These are phyloP conservation scores for Lepilemur ruficaudatus DNA, from an alignment of 2,797 vertebrate species.

Conservation along the genomic window DNA sequence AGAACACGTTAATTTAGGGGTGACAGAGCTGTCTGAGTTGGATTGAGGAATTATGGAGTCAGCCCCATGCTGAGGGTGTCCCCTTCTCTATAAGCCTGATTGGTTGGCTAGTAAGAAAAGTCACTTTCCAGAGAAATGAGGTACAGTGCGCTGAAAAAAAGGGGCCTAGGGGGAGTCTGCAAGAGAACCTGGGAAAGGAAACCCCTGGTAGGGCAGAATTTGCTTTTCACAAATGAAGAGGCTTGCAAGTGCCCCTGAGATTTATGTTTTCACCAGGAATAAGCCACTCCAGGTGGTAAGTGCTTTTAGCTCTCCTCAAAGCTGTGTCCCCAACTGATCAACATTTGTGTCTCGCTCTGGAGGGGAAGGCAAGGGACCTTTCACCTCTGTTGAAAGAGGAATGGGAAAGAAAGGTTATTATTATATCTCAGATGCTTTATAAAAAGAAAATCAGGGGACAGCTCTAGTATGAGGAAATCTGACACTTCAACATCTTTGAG, in stretches of 20 bases:
- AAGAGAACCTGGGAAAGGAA: neutral
- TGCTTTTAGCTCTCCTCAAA: neutral
- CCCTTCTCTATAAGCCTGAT: neutral
- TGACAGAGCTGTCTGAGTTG: neutral
- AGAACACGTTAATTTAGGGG: neutral
- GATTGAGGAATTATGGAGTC: neutral
- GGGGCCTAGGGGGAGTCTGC: neutral
- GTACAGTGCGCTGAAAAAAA: neutral
- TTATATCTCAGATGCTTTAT: conserved; percentile 14
- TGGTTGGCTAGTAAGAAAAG: neutral
- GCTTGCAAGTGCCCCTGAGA: neutral
- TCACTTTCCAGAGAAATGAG: neutral
- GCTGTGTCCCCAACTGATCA: neutral
- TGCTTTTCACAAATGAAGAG: neutral
- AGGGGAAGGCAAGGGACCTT: neutral
- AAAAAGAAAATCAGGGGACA: neutral
- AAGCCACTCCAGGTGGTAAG: neutral
- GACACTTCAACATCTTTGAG: neutral
- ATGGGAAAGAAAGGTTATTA: conserved; percentile 1
- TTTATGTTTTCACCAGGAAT: neutral
- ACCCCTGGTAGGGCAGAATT: neutral
- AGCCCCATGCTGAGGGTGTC: fast-evolving
- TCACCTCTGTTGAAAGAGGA: neutral
- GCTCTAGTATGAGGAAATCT: neutral
- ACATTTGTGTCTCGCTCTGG: neutral